These are phyloP conservation scores for Umimayanthus chanpuru DNA, from an alignment of 92 coral and sea anemone species.

Conservation along the genomic window DNA sequence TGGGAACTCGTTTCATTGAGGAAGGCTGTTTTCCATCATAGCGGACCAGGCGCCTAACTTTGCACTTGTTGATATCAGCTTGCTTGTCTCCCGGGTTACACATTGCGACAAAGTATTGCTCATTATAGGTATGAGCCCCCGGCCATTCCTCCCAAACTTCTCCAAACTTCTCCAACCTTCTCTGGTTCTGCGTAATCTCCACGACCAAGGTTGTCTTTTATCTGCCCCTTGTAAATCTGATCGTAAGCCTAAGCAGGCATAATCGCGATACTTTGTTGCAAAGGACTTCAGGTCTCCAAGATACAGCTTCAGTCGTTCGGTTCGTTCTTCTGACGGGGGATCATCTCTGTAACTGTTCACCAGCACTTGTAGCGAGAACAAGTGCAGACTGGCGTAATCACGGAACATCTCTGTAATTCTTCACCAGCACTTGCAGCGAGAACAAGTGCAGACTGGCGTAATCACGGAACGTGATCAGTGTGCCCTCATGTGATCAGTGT, in stretches of 20 bases:
- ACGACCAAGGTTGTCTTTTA: not conserved
- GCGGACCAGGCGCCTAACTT: not conserved
- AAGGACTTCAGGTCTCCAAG: not conserved
- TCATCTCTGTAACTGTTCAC: constrained; percentile 26
- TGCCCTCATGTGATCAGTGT: not conserved
- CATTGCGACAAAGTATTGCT: not conserved
- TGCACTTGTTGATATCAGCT: constrained; percentile 1
- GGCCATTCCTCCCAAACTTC: constrained; percentile 18
- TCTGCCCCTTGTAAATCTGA: not conserved
- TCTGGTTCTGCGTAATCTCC: not conserved
- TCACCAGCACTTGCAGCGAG: too few species aligned
- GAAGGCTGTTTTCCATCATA: not conserved
- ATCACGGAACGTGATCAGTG: too few species aligned
- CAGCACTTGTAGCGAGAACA: constrained; percentile 19
- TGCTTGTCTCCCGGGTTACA: constrained; percentile 21
- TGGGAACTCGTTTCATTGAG: not conserved
- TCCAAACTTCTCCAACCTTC: not conserved
- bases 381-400: constrained; percentile 26
- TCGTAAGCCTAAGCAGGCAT: constrained; percentile 27
- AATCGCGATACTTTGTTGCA: constrained; percentile 1
- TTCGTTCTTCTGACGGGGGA: not conserved
- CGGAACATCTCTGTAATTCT: too few species aligned
- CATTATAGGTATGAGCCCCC: not conserved
- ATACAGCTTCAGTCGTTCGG: not conserved
- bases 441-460: too few species aligned